Evolutionary conservation across 1,140 invertebrate species (phyloP).

Genomic region (Ostrea denselamellosa): DNA sequence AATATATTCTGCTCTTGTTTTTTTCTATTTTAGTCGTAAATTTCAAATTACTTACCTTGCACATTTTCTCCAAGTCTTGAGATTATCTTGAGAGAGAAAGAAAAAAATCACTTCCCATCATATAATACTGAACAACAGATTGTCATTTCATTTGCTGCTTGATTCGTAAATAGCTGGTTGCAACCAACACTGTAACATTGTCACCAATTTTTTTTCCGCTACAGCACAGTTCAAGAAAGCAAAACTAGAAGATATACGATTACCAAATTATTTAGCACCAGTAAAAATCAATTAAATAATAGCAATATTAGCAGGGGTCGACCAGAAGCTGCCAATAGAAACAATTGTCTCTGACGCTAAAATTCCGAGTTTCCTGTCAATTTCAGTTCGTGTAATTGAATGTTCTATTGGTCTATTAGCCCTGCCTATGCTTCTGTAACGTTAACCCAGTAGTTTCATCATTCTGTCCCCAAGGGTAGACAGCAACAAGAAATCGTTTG

Average conservation of each 20-base stretch:
- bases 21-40: background rate
- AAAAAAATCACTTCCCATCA: background rate
- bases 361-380: background rate
- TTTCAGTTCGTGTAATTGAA: slow-evolving; percentile 22
- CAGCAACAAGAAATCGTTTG: background rate
- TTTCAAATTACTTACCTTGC: background rate
- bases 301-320: background rate
- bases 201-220: background rate
- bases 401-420: background rate
- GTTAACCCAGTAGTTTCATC: background rate
- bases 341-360: slow-evolving; percentile 3
- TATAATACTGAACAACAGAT: background rate
- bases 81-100: background rate
- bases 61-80: background rate
- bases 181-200: background rate
- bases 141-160: background rate
- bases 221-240: background rate
- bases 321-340: background rate
- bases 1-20: no score
- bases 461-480: slow-evolving; percentile 8
- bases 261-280: background rate
- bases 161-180: background rate
- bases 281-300: slow-evolving; percentile 13
- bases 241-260: background rate
- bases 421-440: background rate